Percentiles rank a stretch among this genome's conserved stretches.
phyloP scores from a whole-genome alignment of 1,140 invertebrate species.

The Drosophila oshimai region DNA sequence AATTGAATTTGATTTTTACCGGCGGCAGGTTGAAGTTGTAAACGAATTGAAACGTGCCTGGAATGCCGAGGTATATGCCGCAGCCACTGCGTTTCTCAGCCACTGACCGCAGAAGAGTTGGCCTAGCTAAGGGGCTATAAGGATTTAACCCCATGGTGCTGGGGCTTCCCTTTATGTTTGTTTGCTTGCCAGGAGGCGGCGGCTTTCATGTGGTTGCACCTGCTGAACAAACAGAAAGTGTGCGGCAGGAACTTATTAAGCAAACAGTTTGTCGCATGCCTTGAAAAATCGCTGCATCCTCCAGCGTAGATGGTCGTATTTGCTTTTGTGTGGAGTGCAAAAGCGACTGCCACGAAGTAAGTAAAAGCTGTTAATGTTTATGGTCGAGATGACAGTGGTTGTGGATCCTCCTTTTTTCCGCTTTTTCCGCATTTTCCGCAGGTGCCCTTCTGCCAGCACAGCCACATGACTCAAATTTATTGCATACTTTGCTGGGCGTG shows the following conservation, averaged over 20 bases:
- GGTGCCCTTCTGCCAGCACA: constrained; percentile 19
- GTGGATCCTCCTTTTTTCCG: constrained; percentile 2
- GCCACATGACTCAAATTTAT: constrained; percentile 58
- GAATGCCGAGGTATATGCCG: constrained; percentile 48
- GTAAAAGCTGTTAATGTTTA: constrained; percentile 76
- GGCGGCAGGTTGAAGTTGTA: constrained; percentile 51
- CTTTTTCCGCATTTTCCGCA: constrained; percentile 1
- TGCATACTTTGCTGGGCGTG: constrained; percentile 64
- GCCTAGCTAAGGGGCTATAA: not conserved
- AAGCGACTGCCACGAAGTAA: constrained; percentile 48
- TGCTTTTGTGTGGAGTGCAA: constrained; percentile 58
- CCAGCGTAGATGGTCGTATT: constrained; percentile 26
- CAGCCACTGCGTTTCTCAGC: not conserved
- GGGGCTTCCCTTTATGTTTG: not conserved
- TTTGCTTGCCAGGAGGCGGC: not conserved
- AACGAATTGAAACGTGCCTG: constrained; percentile 61
- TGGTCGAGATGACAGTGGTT: constrained; percentile 46
- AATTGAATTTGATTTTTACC: constrained; percentile 74
- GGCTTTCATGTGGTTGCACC: constrained; percentile 9
- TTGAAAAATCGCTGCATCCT: constrained; percentile 47
- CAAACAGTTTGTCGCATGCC: constrained; percentile 64
- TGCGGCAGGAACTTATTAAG: constrained; percentile 50
- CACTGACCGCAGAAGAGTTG: constrained; percentile 33
- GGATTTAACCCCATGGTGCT: not conserved
- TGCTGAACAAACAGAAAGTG: constrained; percentile 45